These are phyloP conservation scores for Pseudococcus longispinus DNA, from an alignment of 2,888 invertebrate species.

Conservation along the genomic window DNA sequence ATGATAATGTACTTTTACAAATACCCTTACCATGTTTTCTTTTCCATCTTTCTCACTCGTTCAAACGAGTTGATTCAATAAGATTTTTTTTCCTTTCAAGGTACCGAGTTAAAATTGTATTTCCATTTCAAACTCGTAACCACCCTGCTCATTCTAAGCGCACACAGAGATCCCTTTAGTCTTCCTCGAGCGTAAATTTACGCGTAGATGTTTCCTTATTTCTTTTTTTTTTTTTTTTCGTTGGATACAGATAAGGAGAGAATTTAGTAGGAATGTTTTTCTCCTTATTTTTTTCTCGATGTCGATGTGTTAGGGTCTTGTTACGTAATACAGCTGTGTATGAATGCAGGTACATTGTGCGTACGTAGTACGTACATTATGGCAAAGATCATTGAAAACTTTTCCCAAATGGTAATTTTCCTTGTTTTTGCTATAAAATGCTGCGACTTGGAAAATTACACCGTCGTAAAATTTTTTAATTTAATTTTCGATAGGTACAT, in stretches of 20 bases:
- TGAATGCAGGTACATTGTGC: not conserved
- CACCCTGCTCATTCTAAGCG: not conserved
- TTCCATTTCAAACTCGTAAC: not conserved
- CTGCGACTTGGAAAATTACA: conserved; percentile 31
- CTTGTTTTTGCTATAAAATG: conserved; percentile 10
- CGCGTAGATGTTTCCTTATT: not conserved
- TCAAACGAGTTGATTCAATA: not conserved
- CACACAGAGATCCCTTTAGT: not conserved
- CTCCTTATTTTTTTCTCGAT: not conserved
- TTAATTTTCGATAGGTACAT: not conserved
- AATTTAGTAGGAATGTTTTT: not conserved
- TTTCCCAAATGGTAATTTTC: conserved; percentile 7
- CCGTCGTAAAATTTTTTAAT: conserved; percentile 26
- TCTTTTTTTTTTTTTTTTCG: not conserved
- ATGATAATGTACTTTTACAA: not conserved
- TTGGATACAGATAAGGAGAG: not conserved
- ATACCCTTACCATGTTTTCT: not conserved
- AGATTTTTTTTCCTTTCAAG: not conserved
- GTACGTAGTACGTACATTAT: not conserved
- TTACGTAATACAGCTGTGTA: not conserved
- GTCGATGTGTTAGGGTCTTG: not conserved
- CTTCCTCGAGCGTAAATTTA: not conserved
- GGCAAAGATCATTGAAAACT: conserved; percentile 15
- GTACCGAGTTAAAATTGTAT: not conserved
- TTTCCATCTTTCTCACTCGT: not conserved